Evolutionary conservation across 2,797 vertebrate genomes (phyloP), one percentile per base, ranked within the genome.

Genomic region (Yasuhikotakia modesta): DNA sequence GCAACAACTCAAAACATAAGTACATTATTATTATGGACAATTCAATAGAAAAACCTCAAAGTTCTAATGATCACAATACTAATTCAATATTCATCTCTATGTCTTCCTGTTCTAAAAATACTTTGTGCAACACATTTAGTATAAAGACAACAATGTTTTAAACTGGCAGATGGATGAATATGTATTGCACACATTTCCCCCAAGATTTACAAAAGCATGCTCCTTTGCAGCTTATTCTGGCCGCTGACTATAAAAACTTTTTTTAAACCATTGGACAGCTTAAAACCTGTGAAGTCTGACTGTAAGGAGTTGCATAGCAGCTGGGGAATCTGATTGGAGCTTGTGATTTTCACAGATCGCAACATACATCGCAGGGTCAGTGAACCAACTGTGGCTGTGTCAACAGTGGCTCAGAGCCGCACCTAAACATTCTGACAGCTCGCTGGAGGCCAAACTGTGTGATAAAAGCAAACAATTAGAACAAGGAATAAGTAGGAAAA

Each of bases 391-490:
- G 16, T 50, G 48, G 48, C 16, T 50, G 48, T 50, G 48, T n/a
- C 48, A 50, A 7, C 48, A 5, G 16, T 17, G 48, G 16, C 48
- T 17, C 16, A n/a, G 16, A 50, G 61, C 63, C n/a, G 4, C 30
- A 48, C 30, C 71, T 83, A 80, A 83, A 84, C 79, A 80, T 71
- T 73, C 79, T 73, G 79, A 73, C 79, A 69, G 79, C 60, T 78
- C 79, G 50, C 12, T 24, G 30, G 74, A 83, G 79, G 78, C 53
- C 67, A 21, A 60, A 60, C 21, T 55, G n/a, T 21, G n/a, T 11
- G 10, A 21, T 19, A 55, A 21, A 55, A 21, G n/a, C 8, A 21
- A 55, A 50, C 1, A n/a, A 50, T 17, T 50, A 4, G 30, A 30
- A 27, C 13, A 60, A 60, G 24, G 24, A 17, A 14, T 27, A 30